Evolutionary conservation across 2,797 vertebrate genomes (phyloP).

Genomic region (Arctocebus calabarensis): DNA sequence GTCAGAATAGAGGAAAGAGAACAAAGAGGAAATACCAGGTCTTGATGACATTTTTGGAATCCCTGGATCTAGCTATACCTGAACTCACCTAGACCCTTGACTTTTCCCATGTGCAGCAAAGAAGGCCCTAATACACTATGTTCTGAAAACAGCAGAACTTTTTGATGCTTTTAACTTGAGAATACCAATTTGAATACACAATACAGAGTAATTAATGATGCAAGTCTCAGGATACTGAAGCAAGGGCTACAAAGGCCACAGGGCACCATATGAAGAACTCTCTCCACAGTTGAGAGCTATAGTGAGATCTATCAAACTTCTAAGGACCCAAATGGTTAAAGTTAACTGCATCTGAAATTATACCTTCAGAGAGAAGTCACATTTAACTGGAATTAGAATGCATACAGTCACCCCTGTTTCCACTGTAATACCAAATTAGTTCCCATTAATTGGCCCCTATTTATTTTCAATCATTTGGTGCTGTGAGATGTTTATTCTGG

Average conservation of each 20-base stretch:
- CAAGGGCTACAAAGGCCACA: not conserved
- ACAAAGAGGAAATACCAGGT: not conserved
- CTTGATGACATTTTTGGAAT: not conserved
- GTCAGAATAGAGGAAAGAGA: slow-evolving; percentile 16
- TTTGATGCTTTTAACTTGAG: not conserved
- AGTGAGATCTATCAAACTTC: not conserved
- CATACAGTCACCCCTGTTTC: slow-evolving; percentile 50
- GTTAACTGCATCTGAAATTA: slow-evolving; percentile 61
- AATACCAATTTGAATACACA: not conserved
- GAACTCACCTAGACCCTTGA: not conserved
- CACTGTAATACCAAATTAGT: slow-evolving; percentile 70
- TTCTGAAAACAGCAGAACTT: not conserved
- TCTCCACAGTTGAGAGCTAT: not conserved
- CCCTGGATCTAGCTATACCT: not conserved
- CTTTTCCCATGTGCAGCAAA: not conserved
- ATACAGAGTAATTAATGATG: not conserved
- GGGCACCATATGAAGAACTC: not conserved
- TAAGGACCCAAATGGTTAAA: slow-evolving; percentile 21
- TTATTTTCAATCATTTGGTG: slow-evolving; percentile 67
- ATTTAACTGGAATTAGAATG: slow-evolving; percentile 64
- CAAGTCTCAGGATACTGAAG: not conserved
- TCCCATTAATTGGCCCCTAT: slow-evolving; percentile 68
- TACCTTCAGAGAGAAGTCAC: slow-evolving; percentile 56
- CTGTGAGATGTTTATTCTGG: slow-evolving; percentile 74
- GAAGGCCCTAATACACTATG: not conserved